Evolutionary conservation across 1,140 invertebrate genomes (phyloP), one percentile per base, ranked within the genome.

Genomic region (Cherax destructor): DNA sequence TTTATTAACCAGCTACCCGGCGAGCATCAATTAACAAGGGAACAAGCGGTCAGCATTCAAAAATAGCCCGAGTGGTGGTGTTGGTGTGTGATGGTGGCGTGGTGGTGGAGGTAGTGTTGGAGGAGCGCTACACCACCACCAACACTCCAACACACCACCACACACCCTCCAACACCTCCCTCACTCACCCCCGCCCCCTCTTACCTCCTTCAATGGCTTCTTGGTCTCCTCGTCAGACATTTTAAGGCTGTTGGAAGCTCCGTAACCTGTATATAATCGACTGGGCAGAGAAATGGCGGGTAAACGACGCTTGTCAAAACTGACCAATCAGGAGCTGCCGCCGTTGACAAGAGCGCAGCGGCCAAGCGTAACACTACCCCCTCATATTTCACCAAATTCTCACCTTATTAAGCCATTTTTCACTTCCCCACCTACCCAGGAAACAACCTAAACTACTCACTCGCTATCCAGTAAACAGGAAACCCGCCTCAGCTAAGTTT

Each of bases 241-340:
- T 47, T 69, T 79, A 24, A 6, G 49, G 30, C 30, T n/a, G 16
- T 16, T 50, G 24, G n/a, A 65, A 47, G 72, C 77, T 78, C 89
- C 47, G 47, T 83, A 69, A 79, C 74, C 72, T 79, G 89, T 85
- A 80, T 79, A 91, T 91, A 91, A 85, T 85, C 83, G 83, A 79
- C 89, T 61, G 56, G 74, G 41, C 83, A 56, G 83, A 84, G 89
- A 85, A 91, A 91, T 91, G 89, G 89, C 89, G 89, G 89, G 89
- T 91, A 91, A 91, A 91, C 72, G 89, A 91, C 83, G 89, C 83
- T 79, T 91, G 89, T 91, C 89, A 91, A 91, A 91, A 85, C 83
- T 61, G 56, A 69, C 89, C 89, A 91, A 91, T 91, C 89, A 91
- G 52, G 61, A 21, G 21, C 61, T 50, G 18, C 79, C 61, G 65